Conservation (phyloP, 2,113 vertebrate species). For the Aleadryas rufinucha region DNA sequence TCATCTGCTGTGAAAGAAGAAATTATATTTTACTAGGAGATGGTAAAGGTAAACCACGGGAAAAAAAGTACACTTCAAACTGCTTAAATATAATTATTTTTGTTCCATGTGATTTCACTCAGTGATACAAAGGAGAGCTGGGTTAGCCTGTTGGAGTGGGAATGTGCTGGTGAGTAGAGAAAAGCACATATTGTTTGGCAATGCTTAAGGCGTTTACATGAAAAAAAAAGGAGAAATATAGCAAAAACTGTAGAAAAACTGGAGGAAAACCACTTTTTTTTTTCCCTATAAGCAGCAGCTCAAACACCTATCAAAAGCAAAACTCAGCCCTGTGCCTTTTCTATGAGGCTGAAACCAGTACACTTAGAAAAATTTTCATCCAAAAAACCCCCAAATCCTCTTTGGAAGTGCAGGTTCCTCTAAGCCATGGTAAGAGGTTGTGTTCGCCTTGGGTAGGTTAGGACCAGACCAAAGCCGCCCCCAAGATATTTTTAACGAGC, state of each 20-base stretch:
- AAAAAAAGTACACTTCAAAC: constrained; percentile 45
- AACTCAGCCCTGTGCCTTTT: neutral
- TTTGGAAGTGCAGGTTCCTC: rapidly evolving
- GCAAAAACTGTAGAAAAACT: neutral
- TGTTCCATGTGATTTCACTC: constrained; percentile 51
- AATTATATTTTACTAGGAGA: constrained; percentile 68
- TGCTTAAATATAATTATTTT: constrained; percentile 65
- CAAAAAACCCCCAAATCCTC: neutral
- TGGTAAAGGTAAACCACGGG: constrained; percentile 66
- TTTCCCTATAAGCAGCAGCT: neutral
- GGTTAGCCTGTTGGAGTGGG: neutral
- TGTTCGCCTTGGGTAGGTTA: neutral
- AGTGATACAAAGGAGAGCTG: constrained; percentile 11
- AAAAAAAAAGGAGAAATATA: neutral
- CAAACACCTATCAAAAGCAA: neutral
- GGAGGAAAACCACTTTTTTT: neutral
- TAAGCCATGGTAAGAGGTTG: neutral
- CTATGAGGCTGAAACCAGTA: neutral
- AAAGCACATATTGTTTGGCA: neutral
- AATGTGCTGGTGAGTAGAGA: neutral
- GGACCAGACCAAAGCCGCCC: neutral
- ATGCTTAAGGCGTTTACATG: neutral
- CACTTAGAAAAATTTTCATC: neutral
- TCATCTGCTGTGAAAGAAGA: constrained; percentile 63
- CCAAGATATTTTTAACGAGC: neutral